Conservation (phyloP, 2,888 invertebrate species). For the Ellobium chinense region DNA sequence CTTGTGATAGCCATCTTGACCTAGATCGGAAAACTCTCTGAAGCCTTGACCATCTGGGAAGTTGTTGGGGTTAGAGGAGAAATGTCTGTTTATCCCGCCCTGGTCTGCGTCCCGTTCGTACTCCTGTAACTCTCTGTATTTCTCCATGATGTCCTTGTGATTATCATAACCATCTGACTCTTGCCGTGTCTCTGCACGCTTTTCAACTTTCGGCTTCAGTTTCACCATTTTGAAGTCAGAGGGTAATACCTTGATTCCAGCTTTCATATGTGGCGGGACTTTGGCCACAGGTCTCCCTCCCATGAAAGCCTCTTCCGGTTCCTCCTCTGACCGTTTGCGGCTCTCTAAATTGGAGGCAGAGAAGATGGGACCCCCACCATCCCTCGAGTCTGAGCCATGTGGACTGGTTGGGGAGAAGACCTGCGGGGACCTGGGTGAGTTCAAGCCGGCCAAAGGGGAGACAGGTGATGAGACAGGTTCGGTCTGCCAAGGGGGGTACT, state of each 20-base stretch:
- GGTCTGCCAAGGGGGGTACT: background rate
- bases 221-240: constrained; percentile 56
- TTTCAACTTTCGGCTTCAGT: constrained; percentile 48
- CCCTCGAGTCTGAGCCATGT: background rate
- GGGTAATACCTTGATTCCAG: constrained; percentile 71
- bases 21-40: constrained; percentile 18
- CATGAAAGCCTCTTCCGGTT: constrained; percentile 24
- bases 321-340: constrained; percentile 52
- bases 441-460: constrained; percentile 45
- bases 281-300: constrained; percentile 68
- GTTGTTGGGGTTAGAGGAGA: background rate
- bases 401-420: constrained; percentile 45
- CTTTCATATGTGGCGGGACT: constrained; percentile 70
- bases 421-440: background rate
- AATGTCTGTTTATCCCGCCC: background rate
- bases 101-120: constrained; percentile 8
- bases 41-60: constrained; percentile 26
- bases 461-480: constrained; percentile 23
- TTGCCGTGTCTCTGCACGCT: constrained; percentile 30
- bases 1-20: background rate
- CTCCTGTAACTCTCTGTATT: constrained; percentile 41
- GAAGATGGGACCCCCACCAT: constrained; percentile 52
- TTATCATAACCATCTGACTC: constrained; percentile 50
- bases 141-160: constrained; percentile 44
- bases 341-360: constrained; percentile 71